These are phyloP conservation scores for Rhinoptilus africanus DNA, from an alignment of 2,113 vertebrate genomes.

Conservation along the genomic window DNA sequence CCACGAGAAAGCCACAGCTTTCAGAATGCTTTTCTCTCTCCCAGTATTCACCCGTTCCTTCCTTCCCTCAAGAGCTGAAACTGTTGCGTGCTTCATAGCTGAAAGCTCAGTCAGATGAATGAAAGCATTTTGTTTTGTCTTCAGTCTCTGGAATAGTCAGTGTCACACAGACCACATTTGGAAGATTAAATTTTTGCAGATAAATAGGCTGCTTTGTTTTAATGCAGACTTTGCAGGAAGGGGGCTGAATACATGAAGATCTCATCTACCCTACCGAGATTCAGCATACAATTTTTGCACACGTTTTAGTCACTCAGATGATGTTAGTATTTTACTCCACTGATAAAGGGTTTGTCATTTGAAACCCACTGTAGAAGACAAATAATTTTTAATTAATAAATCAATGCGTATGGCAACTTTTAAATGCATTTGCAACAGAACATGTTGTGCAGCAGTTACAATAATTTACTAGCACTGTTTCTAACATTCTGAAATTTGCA, in stretches of 20 bases:
- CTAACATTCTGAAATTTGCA: neutral
- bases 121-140: neutral
- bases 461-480: neutral
- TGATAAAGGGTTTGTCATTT: neutral
- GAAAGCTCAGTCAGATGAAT: neutral
- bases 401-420: fast-evolving
- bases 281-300: neutral
- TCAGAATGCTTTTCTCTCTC: neutral
- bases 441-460: neutral
- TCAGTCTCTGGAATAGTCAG: neutral
- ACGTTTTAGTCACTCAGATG: fast-evolving
- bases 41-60: neutral
- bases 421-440: neutral
- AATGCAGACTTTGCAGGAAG: too few relatives aligned
- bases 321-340: neutral
- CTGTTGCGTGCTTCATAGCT: neutral
- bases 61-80: neutral
- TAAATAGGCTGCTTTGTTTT: neutral
- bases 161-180: fast-evolving
- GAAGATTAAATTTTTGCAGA: neutral
- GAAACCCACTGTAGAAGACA: neutral
- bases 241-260: neutral
- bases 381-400: neutral
- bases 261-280: neutral
- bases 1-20: neutral